phyloP scores from a whole-genome alignment of 2,797 vertebrate species.

The Enteromius radiatus region DNA sequence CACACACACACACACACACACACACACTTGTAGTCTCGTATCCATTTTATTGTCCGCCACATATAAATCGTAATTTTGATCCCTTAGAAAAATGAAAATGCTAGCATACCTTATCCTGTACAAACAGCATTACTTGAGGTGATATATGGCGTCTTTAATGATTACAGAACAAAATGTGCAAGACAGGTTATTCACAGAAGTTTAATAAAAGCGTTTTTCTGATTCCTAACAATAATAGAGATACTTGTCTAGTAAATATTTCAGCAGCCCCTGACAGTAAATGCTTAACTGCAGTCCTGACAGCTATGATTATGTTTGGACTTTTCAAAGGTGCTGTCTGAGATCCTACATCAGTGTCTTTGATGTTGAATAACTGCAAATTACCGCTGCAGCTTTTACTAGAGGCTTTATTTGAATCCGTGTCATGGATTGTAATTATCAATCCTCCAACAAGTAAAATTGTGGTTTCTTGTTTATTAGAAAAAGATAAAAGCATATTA shows the following conservation, averaged over 20 bases:
- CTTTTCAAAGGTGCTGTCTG: conserved; percentile 3
- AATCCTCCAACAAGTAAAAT: not conserved
- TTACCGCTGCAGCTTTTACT: not conserved
- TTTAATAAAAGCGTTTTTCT: conserved; percentile 6
- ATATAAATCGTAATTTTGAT: not conserved
- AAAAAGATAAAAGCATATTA: conserved; percentile 1
- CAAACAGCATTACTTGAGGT: not conserved
- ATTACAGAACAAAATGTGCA: not conserved
- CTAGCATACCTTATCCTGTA: not conserved
- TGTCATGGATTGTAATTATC: not conserved
- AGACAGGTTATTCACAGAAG: not conserved
- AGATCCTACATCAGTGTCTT: not conserved
- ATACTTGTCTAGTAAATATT: conserved; percentile 12
- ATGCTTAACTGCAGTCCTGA: not conserved
- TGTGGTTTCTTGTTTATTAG: not conserved
- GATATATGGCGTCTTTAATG: not conserved
- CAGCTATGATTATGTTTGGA: conserved; percentile 1
- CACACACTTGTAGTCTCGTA: too few species aligned
- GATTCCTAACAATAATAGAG: not conserved
- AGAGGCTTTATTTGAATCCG: not conserved
- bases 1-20: too few species aligned
- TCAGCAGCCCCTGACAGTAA: conserved; percentile 1
- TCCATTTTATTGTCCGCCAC: not conserved
- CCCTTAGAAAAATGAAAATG: not conserved
- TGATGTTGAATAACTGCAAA: conserved; percentile 8